Conservation (phyloP, 2,113 vertebrate species). For the Origma solitaria region DNA sequence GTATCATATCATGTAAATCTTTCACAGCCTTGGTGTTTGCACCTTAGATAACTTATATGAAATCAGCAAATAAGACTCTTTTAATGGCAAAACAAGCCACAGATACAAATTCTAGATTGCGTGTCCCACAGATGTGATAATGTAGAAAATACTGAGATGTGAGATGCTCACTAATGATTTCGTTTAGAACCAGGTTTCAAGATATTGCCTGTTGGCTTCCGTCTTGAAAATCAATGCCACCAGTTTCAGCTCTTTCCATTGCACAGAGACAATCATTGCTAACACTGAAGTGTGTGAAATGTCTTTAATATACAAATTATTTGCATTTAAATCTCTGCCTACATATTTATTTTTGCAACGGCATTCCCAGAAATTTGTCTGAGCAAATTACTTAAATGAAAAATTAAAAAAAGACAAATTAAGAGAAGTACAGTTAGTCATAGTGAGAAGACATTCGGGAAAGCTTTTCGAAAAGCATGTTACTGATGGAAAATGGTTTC, state of each 20-base stretch:
- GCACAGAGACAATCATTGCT: background rate
- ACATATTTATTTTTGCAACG: background rate
- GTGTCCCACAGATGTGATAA: background rate
- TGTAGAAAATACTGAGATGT: rapidly evolving
- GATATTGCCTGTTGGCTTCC: background rate
- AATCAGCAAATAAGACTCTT: background rate
- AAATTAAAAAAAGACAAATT: background rate
- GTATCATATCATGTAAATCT: background rate
- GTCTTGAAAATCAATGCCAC: background rate
- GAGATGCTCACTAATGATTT: background rate
- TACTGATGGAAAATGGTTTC: background rate
- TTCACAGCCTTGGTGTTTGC: background rate
- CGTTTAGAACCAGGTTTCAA: background rate
- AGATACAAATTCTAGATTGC: background rate
- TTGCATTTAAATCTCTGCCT: background rate
- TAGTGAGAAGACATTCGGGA: background rate
- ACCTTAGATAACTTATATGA: background rate
- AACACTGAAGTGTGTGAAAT: background rate
- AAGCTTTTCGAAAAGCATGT: background rate
- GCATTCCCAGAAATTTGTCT: background rate
- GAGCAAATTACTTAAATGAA: background rate
- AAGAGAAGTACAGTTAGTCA: background rate
- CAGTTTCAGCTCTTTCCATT: background rate
- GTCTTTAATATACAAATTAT: background rate
- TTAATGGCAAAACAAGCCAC: background rate